A percentile compares a stretch with the other conserved stretches of the same genome.
Conservation (phyloP, 2,797 vertebrate genomes). For the Tapirus indicus region DNA sequence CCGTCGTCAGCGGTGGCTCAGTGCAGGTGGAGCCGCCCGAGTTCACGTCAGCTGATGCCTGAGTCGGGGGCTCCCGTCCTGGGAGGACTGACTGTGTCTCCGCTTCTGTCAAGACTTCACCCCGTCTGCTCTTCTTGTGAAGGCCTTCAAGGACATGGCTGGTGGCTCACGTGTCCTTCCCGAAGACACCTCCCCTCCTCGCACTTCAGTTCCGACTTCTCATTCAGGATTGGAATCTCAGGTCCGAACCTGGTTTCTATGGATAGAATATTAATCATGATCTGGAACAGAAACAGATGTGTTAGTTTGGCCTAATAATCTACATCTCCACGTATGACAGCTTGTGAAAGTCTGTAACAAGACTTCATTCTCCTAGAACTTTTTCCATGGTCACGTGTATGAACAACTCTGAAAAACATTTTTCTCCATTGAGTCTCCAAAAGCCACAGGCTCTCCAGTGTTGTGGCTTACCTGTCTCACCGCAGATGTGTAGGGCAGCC, state of each 20-base stretch:
- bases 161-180: background rate
- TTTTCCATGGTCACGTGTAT: background rate
- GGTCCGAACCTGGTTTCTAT: background rate
- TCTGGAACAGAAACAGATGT: background rate
- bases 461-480: background rate
- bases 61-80: too few relatives aligned
- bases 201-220: background rate
- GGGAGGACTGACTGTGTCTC: too few relatives aligned
- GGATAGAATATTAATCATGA: background rate
- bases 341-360: background rate
- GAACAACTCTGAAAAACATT: background rate
- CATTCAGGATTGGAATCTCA: background rate
- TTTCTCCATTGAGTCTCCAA: background rate
- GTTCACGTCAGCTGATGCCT: too few relatives aligned
- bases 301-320: background rate
- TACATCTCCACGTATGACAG: background rate
- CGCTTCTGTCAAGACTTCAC: too few relatives aligned
- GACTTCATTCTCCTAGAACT: background rate
- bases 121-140: too few relatives aligned
- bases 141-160: too few relatives aligned
- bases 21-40: too few relatives aligned
- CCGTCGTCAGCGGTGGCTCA: too few relatives aligned
- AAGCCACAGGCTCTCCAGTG: background rate
- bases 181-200: background rate
- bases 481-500: too few relatives aligned